Conservation (phyloP, 2,113 vertebrate genomes). For the Choloepus hoffmanni region DNA sequence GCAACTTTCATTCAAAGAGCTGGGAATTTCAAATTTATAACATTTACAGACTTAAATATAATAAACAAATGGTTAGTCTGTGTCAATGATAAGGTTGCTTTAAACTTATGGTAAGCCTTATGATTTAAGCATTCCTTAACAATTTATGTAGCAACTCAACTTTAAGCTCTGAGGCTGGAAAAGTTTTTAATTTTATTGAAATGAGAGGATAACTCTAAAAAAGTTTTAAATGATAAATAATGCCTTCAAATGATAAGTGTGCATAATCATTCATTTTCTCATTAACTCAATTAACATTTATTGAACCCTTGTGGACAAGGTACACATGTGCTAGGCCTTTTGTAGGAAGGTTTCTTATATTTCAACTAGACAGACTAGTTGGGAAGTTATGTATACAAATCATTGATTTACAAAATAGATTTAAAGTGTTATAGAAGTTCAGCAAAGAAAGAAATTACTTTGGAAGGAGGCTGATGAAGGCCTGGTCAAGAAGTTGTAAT, state of each 20-base stretch:
- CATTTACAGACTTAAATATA: neutral
- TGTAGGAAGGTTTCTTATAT: neutral
- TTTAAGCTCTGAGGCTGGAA: slow-evolving; percentile 12
- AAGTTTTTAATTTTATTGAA: slow-evolving; percentile 23
- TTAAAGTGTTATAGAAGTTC: slow-evolving; percentile 6
- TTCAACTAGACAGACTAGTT: slow-evolving; percentile 11
- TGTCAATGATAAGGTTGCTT: neutral
- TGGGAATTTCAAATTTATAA: slow-evolving; percentile 49
- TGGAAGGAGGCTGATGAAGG: neutral
- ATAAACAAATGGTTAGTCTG: slow-evolving; percentile 6
- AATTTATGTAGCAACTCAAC: slow-evolving; percentile 45
- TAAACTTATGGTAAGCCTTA: neutral
- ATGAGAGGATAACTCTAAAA: slow-evolving; percentile 49
- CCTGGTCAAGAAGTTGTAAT: slow-evolving; percentile 3
- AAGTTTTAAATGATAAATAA: slow-evolving; percentile 8
- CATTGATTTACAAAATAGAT: neutral
- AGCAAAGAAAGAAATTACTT: slow-evolving; percentile 51
- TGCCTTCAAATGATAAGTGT: slow-evolving; percentile 45
- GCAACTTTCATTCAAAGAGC: slow-evolving; percentile 42
- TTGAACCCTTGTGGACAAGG: neutral
- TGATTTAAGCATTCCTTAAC: slow-evolving; percentile 38
- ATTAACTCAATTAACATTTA: slow-evolving; percentile 37
- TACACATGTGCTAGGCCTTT: neutral
- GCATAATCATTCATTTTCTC: slow-evolving; percentile 7
- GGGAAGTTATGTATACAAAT: slow-evolving; percentile 28